Conservation (phyloP, 2,888 invertebrate genomes). For the Melanotus villosus region DNA sequence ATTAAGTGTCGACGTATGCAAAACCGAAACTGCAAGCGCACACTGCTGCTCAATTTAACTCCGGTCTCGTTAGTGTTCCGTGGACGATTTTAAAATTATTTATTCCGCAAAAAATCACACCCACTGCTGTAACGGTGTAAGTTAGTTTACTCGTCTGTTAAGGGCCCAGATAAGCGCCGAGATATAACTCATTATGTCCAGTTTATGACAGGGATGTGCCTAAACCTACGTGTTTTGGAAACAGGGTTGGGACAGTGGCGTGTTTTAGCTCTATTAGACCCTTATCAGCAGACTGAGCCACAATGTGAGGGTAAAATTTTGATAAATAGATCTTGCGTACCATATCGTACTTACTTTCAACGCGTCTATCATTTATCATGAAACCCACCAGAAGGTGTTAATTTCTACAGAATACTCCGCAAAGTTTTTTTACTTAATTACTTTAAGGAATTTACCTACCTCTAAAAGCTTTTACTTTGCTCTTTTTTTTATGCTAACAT, state of each 20-base stretch:
- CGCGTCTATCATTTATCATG: constrained; percentile 25
- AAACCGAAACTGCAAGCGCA: constrained; percentile 32
- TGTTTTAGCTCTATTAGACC: constrained; percentile 48
- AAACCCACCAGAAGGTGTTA: constrained; percentile 10
- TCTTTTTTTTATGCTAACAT: no score
- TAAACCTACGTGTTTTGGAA: constrained; percentile 46
- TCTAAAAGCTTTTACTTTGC: no score
- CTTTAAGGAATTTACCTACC: constrained; percentile 5
- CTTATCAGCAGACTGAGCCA: constrained; percentile 41
- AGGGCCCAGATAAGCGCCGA: constrained; percentile 49
- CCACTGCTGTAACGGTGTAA: constrained; percentile 34
- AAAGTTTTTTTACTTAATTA: constrained; percentile 12
- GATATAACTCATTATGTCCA: constrained; percentile 62
- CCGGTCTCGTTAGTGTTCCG: constrained; percentile 12
- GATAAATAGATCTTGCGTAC: constrained; percentile 41
- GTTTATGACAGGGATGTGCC: constrained; percentile 57
- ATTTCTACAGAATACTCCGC: constrained; percentile 8
- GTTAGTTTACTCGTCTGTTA: constrained; percentile 57
- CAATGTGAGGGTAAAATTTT: constrained; percentile 43
- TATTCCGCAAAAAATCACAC: constrained; percentile 39
- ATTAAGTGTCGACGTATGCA: constrained; percentile 39
- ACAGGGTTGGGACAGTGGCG: constrained; percentile 45
- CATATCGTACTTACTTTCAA: constrained; percentile 26
- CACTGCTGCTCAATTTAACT: constrained; percentile 42
- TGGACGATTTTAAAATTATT: constrained; percentile 42